These are phyloP conservation scores for Dolomedes plantarius DNA, from an alignment of 2,888 invertebrate species.

Conservation along the genomic window DNA sequence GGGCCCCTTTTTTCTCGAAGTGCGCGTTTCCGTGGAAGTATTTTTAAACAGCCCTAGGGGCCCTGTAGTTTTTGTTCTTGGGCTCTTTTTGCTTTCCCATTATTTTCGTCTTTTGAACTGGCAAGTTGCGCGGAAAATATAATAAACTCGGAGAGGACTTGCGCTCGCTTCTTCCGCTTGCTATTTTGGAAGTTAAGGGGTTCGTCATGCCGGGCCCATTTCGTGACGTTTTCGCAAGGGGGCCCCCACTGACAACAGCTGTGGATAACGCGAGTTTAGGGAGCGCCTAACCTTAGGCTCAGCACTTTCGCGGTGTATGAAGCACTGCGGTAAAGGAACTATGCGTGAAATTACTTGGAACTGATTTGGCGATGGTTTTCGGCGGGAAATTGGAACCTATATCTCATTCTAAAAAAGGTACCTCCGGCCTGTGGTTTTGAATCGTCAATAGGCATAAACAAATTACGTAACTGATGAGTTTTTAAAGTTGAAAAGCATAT, in stretches of 20 bases:
- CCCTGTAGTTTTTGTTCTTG: conserved; percentile 1
- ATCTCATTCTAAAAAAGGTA: too few species aligned
- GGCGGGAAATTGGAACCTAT: neutral
- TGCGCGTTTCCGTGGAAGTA: conserved; percentile 1
- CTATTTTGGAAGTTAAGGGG: conserved; percentile 33
- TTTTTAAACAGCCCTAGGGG: neutral
- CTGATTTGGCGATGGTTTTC: neutral
- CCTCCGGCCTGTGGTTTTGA: too few species aligned
- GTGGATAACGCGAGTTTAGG: conserved; percentile 20
- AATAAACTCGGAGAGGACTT: conserved; percentile 48
- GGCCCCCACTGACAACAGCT: conserved; percentile 43
- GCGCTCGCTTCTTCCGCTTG: conserved; percentile 18
- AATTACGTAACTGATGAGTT: too few species aligned
- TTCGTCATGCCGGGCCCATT: conserved; percentile 20
- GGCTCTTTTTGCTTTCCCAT: neutral
- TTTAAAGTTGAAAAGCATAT: too few species aligned
- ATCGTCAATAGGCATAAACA: too few species aligned
- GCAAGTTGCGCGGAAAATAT: conserved; percentile 52
- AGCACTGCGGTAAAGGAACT: neutral
- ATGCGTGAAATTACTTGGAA: neutral
- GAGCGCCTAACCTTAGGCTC: neutral
- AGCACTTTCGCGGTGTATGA: neutral
- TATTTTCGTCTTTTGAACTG: neutral
- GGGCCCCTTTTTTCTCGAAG: neutral
- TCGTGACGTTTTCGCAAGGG: neutral